phyloP scores from a whole-genome alignment of 2,113 vertebrate species.

The Tor tambroides region DNA sequence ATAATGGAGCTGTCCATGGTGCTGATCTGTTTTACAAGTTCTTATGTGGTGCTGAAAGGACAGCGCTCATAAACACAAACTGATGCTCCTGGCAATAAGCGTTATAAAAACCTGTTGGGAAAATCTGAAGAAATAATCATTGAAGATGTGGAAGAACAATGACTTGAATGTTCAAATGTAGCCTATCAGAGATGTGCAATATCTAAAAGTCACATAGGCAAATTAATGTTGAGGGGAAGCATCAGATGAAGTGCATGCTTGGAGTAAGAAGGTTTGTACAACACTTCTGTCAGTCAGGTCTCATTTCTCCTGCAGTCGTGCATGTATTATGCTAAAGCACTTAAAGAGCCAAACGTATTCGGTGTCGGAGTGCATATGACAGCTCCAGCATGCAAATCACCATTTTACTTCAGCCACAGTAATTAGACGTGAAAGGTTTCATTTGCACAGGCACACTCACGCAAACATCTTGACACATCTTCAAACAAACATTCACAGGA shows the following conservation, averaged over 20 bases:
- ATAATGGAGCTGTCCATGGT: slow-evolving; percentile 26
- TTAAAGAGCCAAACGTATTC: slow-evolving; percentile 5
- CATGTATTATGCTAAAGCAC: slow-evolving; percentile 34
- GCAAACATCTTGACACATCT: slow-evolving; percentile 36
- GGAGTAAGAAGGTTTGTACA: not conserved
- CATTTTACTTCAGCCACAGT: slow-evolving; percentile 34
- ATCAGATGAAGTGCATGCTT: not conserved
- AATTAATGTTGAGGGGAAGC: slow-evolving; percentile 10
- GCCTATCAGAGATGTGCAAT: slow-evolving; percentile 3
- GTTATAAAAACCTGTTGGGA: not conserved
- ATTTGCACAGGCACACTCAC: slow-evolving; percentile 24
- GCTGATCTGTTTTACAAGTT: slow-evolving; percentile 31
- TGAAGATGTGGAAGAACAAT: not conserved
- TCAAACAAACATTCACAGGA: slow-evolving; percentile 34
- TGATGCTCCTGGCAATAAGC: not conserved
- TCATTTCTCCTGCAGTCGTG: not conserved
- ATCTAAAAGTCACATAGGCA: not conserved
- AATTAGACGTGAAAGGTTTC: slow-evolving; percentile 36
- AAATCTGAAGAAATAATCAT: slow-evolving; percentile 1
- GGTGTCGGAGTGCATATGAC: slow-evolving; percentile 24
- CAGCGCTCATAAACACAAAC: not conserved
- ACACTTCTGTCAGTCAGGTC: slow-evolving; percentile 8
- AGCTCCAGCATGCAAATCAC: slow-evolving; percentile 14
- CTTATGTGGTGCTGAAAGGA: slow-evolving; percentile 30
- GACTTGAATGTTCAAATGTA: not conserved